Conservation (phyloP, 2,113 vertebrate genomes). For the Okapia johnstoni region DNA sequence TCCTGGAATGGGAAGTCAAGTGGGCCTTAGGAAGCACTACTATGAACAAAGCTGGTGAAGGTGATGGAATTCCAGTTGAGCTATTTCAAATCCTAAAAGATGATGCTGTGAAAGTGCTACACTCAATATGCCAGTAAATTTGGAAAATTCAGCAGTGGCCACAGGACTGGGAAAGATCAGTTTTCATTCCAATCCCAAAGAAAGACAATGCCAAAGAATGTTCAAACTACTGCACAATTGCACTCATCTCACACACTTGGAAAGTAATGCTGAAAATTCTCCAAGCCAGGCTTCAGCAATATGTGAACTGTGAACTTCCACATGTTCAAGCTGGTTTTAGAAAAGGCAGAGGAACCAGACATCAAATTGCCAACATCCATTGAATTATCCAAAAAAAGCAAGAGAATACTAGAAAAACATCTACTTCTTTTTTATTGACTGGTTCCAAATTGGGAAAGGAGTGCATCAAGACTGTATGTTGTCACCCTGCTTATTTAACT, state of each 20-base stretch:
- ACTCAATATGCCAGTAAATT: background rate
- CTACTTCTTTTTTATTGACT: background rate
- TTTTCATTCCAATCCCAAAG: background rate
- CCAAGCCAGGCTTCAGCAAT: background rate
- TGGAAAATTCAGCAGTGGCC: background rate
- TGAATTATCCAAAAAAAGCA: background rate
- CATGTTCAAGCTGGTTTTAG: background rate
- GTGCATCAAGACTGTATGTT: background rate
- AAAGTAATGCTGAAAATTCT: background rate
- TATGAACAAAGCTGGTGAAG: background rate
- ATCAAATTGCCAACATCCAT: background rate
- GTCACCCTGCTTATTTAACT: background rate
- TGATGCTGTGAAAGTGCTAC: background rate
- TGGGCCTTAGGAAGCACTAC: background rate
- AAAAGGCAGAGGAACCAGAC: background rate
- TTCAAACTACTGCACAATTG: background rate
- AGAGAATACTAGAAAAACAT: background rate
- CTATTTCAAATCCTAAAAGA: background rate
- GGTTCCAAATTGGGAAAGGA: background rate
- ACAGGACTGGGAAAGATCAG: background rate
- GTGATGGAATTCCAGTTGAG: background rate
- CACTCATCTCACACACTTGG: background rate
- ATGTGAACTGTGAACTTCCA: background rate
- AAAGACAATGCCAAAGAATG: background rate
- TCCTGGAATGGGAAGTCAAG: background rate